Evolutionary conservation across 2,797 vertebrate genomes (phyloP), one percentile per base, ranked within the genome.

Genomic region (Atherinosoma microstoma): DNA sequence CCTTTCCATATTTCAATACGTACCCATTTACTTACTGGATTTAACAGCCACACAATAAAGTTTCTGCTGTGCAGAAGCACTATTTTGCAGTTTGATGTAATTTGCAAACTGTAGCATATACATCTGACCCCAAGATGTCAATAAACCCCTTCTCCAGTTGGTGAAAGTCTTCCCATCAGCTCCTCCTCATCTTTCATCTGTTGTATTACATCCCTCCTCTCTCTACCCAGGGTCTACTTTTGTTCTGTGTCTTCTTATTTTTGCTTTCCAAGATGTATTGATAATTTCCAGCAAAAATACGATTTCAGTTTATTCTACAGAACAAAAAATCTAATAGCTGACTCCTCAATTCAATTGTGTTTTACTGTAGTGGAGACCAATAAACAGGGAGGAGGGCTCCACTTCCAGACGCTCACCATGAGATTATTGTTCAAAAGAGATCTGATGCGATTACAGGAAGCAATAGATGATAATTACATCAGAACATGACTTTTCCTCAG

Each of bases 281-380:
- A 98, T 98, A 97, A 97, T 96, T 97, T 96, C 96, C 96, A 96
- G 95, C 96, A 98, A 97, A 97, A 97, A 97, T 98, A 95, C 89
- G 88, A 98, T 98, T 97, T 96, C 95, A 94, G 96, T 97, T 96
- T 97, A 98, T 98, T 98, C 94, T 97, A 96, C 96, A 94, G 96
- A 96, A 95, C 95, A 92, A 96, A 95, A 92, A 97, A 99, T 96
- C 96, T 96, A 98, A 98, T 99, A 97, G 94, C 90, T 80, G 93
- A 93, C 93, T 93, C 93, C 94, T 94, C 95, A 97, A 98, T 97
- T 96, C 92, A 93, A 99, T 99, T 98, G 95, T 93, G 95, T 97
- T 93, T 96, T 97, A 96, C 96, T 91, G 93, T 95, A 98, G 96
- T 96, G 94, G 95, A 96, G 96, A 97, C 97, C 97, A 98, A 98